A percentile compares a stretch with the other conserved stretches of the same genome.
Evolutionary conservation across 2,797 vertebrate species (phyloP).

Genomic region (Centropyge bicolor): DNA sequence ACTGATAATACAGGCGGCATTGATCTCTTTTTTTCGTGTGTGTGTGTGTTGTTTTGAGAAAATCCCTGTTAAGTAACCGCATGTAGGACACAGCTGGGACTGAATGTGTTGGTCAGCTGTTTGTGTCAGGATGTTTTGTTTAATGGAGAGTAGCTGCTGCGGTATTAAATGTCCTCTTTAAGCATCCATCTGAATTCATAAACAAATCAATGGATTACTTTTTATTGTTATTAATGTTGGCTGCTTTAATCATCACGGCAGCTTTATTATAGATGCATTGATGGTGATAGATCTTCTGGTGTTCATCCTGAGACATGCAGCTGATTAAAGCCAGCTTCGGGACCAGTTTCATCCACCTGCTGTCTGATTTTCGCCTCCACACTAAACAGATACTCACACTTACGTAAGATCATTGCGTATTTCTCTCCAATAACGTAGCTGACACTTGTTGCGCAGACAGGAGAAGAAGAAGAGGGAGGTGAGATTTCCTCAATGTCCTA

Average conservation of each 20-base stretch:
- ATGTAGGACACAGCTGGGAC: slow-evolving; percentile 66
- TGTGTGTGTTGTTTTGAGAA: neutral
- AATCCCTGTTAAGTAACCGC: slow-evolving; percentile 11
- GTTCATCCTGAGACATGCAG: neutral
- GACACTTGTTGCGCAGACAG: slow-evolving; percentile 79
- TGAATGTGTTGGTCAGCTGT: slow-evolving; percentile 37
- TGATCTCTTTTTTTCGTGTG: neutral
- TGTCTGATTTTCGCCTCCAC: slow-evolving; percentile 57
- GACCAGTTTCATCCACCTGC: slow-evolving; percentile 38
- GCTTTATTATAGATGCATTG: neutral
- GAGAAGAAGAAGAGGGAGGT: slow-evolving; percentile 41
- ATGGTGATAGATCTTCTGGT: neutral
- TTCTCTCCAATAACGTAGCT: slow-evolving; percentile 63
- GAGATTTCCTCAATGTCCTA: slow-evolving; percentile 62
- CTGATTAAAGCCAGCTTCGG: slow-evolving; percentile 10
- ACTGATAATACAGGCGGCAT: neutral
- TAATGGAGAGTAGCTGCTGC: slow-evolving; percentile 27
- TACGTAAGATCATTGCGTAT: slow-evolving; percentile 84
- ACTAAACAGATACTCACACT: slow-evolving; percentile 62
- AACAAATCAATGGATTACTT: neutral
- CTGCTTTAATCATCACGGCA: neutral
- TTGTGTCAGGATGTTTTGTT: slow-evolving; percentile 9
- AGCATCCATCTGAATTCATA: slow-evolving; percentile 2
- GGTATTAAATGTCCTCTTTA: slow-evolving; percentile 29
- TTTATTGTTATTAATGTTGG: neutral